phyloP scores from a whole-genome alignment of 2,888 invertebrate species.

The Macrophya annulata region DNA sequence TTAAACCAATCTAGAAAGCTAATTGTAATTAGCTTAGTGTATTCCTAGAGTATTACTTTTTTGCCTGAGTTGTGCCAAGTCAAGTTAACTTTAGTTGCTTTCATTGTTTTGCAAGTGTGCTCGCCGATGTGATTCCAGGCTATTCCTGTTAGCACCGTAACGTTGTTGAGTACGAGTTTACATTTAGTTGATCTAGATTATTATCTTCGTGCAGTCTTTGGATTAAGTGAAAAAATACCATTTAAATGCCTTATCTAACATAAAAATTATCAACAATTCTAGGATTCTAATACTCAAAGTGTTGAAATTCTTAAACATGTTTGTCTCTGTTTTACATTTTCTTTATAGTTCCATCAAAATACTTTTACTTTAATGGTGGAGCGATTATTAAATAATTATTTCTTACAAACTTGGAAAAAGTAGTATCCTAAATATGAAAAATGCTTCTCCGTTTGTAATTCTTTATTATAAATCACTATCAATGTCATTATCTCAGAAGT shows the following conservation, averaged over 20 bases:
- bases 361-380: neutral
- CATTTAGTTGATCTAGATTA: constrained; percentile 41
- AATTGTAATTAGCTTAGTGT: constrained; percentile 54
- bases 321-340: neutral
- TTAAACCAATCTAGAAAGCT: constrained; percentile 47
- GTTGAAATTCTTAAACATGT: neutral
- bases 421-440: neutral
- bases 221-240: constrained; percentile 4
- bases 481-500: neutral
- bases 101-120: constrained; percentile 53
- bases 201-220: constrained; percentile 15
- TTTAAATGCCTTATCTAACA: neutral
- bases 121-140: constrained; percentile 52
- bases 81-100: constrained; percentile 56
- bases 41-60: constrained; percentile 51
- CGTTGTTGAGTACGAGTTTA: constrained; percentile 32
- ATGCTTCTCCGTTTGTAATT: neutral
- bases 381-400: constrained; percentile 5
- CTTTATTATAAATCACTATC: neutral
- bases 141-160: constrained; percentile 54
- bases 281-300: neutral
- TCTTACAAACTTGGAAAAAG: neutral
- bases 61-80: constrained; percentile 56
- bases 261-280: neutral
- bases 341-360: neutral